phyloP scores from a whole-genome alignment of 1,140 invertebrate genomes.

The Holotrichia oblita region DNA sequence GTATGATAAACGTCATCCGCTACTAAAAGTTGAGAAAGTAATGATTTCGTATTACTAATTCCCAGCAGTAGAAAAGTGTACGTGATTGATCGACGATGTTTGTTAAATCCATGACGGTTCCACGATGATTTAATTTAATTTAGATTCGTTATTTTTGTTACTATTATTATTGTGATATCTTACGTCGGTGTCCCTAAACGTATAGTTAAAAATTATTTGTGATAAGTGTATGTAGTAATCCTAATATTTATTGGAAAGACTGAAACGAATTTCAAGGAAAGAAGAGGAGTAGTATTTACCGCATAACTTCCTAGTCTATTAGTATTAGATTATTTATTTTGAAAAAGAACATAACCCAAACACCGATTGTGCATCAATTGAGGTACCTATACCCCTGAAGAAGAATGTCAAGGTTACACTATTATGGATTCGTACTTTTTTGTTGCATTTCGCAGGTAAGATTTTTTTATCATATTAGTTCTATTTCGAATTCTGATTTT shows the following conservation, averaged over 20 bases:
- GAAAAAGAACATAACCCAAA: not conserved
- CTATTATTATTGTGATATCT: constrained; percentile 17
- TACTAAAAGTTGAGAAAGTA: not conserved
- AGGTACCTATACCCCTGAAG: not conserved
- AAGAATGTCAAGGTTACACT: constrained; percentile 5
- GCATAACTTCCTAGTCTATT: not conserved
- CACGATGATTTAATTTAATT: constrained; percentile 26
- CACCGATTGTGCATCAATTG: not conserved
- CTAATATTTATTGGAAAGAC: not conserved
- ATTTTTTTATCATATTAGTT: not conserved
- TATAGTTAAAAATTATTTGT: constrained; percentile 34
- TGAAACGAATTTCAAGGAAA: constrained; percentile 2
- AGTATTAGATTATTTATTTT: constrained; percentile 28
- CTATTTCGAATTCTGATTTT: no score
- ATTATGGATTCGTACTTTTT: constrained; percentile 23
- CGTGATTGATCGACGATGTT: not conserved
- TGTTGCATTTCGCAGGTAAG: constrained; percentile 17
- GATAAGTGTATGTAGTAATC: constrained; percentile 22
- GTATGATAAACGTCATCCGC: not conserved
- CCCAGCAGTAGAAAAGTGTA: not conserved
- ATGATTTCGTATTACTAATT: constrained; percentile 7
- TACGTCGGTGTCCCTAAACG: not conserved
- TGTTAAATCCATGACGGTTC: constrained; percentile 24
- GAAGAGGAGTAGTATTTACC: not conserved
- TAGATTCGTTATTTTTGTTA: not conserved